A percentile compares a stretch with the other conserved stretches of the same genome.
Conservation (phyloP, 2,797 vertebrate genomes). For the Darevskia mixta region DNA sequence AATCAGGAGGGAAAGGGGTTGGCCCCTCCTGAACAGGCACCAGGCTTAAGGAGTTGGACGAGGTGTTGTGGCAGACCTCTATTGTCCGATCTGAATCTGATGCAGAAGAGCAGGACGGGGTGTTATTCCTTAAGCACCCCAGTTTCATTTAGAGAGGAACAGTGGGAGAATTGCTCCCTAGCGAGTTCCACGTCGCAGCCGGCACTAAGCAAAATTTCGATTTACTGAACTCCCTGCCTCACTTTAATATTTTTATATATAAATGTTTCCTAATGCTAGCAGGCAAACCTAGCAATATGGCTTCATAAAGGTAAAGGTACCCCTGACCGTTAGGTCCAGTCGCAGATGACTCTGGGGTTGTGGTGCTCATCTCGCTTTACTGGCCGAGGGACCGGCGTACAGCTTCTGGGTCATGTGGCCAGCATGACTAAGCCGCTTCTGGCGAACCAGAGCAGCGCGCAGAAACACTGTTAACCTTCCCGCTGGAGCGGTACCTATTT, state of each 20-base stretch:
- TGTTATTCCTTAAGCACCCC: neutral
- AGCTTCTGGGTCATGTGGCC: too few relatives aligned
- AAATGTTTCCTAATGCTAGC: neutral
- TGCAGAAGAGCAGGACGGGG: slow-evolving; percentile 8
- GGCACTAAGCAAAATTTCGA: neutral
- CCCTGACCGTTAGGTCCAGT: too few relatives aligned
- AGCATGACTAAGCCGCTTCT: too few relatives aligned
- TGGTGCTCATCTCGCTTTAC: too few relatives aligned
- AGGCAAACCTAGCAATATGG: neutral
- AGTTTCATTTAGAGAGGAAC: neutral
- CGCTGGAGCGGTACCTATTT: accelerated
- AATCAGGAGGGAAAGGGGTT: slow-evolving; percentile 59
- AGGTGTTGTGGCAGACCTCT: slow-evolving; percentile 89
- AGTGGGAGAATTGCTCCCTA: too few relatives aligned
- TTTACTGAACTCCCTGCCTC: neutral
- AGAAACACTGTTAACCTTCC: too few relatives aligned
- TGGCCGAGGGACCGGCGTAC: too few relatives aligned
- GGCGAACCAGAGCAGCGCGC: too few relatives aligned
- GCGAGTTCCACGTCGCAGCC: neutral
- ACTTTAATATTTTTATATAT: neutral
- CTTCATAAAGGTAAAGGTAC: neutral
- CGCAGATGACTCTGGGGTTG: too few relatives aligned
- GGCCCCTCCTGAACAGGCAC: slow-evolving; percentile 78
- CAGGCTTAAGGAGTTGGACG: slow-evolving; percentile 85
- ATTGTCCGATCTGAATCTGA: slow-evolving; percentile 88